Base-by-base conservation (phyloP, 2,888 invertebrate species). In the Idaea straminata region DNA sequence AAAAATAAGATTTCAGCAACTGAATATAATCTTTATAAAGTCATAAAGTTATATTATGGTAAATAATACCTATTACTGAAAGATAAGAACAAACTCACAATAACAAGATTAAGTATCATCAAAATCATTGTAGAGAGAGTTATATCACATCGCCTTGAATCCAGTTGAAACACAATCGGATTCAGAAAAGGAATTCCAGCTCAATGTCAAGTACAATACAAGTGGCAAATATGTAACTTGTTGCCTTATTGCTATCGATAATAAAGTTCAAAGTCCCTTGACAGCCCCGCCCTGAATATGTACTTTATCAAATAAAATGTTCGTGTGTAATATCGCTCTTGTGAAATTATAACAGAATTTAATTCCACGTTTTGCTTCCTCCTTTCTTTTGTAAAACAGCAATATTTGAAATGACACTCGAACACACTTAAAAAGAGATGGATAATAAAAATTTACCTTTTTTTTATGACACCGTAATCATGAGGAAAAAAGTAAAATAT, bases 151-250 rank as follows among this genome's bases (percentile, higher is more conserved):
- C 64, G 62, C 63, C 62, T 47, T 59, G 62, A 67, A 67, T 67
- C 62, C 65, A 59, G 65, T 57, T 65, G 60, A 35, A 69, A 69
- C 57, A 67, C 64, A 68, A 74, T 76, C 62, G 68, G 72, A 71
- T 72, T 74, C 77, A 72, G 73, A 72, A 74, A 65, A 64, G 63
- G 64, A 64, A 64, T 68, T 71, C 71, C 72, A 67, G 68, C 69
- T 72, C 72, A 74, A 70, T 74, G 71, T 71, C 70, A 72, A 69
- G 67, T 62, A 62, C 25, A 61, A 57, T 69, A 66, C 47, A 47
- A 47, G 47, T 4, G 47, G 7, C 47, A 64, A 59, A 64, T 34
- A 35, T 57, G 25, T 60, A 47, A 62, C 61, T 61, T 62, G 62
- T 35, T 34, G 61, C 65, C 65, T 62, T 71, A 69, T 62, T 57